A percentile compares a stretch with the other conserved stretches of the same genome.
Evolutionary conservation across 2,888 invertebrate genomes (phyloP).

Genomic region (Rhodophaea formosa): DNA sequence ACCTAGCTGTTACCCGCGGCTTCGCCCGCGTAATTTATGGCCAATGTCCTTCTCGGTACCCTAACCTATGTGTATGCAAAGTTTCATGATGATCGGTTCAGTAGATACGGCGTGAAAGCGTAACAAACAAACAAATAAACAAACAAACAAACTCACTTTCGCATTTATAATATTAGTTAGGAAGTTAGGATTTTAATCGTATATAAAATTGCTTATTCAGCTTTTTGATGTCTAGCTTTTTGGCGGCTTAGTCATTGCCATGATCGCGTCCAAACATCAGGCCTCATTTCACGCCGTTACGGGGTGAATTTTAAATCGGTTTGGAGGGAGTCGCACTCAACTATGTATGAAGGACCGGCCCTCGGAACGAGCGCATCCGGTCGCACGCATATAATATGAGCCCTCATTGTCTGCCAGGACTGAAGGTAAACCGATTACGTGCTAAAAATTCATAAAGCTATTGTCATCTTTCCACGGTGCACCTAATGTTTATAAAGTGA

Average conservation of each 20-base stretch:
- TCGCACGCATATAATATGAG: conserved; percentile 62
- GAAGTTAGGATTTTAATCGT: too few relatives aligned
- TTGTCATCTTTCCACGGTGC: conserved; percentile 56
- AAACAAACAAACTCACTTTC: too few relatives aligned
- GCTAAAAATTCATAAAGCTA: conserved; percentile 73
- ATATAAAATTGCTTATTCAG: conserved; percentile 41
- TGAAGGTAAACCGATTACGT: conserved; percentile 71
- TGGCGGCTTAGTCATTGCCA: conserved; percentile 38
- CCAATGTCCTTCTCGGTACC: too few relatives aligned
- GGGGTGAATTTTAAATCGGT: conserved; percentile 73
- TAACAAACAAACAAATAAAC: too few relatives aligned
- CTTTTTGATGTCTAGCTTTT: conserved; percentile 19
- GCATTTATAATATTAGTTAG: too few relatives aligned
- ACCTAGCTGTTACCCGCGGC: too few relatives aligned
- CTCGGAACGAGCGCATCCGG: conserved; percentile 58
- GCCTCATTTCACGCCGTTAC: conserved; percentile 63
- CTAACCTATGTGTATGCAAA: too few relatives aligned
- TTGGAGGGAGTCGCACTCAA: conserved; percentile 63
- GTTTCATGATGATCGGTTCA: too few relatives aligned
- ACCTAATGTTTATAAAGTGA: conserved; percentile 58
- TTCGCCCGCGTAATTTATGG: too few relatives aligned
- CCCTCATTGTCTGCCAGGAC: conserved; percentile 61
- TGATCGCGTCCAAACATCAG: conserved; percentile 58
- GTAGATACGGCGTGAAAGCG: too few relatives aligned
- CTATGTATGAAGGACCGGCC: conserved; percentile 72